Evolutionary conservation across 2,113 vertebrate species (phyloP).

Genomic region (Otocyon megalotis): DNA sequence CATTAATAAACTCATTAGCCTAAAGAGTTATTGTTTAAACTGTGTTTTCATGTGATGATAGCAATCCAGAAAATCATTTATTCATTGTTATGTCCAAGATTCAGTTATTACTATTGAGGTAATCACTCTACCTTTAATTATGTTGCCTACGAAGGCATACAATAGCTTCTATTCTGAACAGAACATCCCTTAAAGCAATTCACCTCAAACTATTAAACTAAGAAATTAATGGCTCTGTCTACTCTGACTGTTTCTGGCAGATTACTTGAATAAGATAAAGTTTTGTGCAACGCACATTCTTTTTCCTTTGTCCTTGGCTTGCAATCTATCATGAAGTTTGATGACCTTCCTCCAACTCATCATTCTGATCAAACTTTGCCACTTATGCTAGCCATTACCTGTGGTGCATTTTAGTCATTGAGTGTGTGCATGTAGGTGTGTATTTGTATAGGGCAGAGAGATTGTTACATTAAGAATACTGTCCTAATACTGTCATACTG

Average conservation of each 20-base stretch:
- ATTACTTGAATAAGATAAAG: slow-evolving; percentile 74
- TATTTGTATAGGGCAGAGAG: not conserved
- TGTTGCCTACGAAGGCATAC: slow-evolving; percentile 27
- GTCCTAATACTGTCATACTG: not conserved
- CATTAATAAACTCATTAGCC: slow-evolving; percentile 67
- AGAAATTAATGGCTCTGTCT: slow-evolving; percentile 75
- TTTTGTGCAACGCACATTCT: slow-evolving; percentile 60
- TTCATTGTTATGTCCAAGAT: slow-evolving; percentile 52
- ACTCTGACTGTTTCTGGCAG: slow-evolving; percentile 60
- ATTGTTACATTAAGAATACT: not conserved
- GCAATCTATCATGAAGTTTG: slow-evolving; percentile 55
- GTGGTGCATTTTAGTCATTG: not conserved
- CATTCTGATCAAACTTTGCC: slow-evolving; percentile 55
- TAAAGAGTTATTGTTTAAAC: slow-evolving; percentile 54
- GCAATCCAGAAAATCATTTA: slow-evolving; percentile 46
- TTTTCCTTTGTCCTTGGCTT: slow-evolving; percentile 58
- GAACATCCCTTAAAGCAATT: slow-evolving; percentile 68
- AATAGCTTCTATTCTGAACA: slow-evolving; percentile 31
- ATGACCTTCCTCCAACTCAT: slow-evolving; percentile 38
- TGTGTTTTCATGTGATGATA: slow-evolving; percentile 61
- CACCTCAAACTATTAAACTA: slow-evolving; percentile 68
- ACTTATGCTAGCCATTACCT: not conserved
- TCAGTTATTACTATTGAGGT: slow-evolving; percentile 57
- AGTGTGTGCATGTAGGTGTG: not conserved
- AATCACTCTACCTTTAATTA: slow-evolving; percentile 72